phyloP scores from a whole-genome alignment of 2,113 vertebrate genomes.

The Chionis minor region DNA sequence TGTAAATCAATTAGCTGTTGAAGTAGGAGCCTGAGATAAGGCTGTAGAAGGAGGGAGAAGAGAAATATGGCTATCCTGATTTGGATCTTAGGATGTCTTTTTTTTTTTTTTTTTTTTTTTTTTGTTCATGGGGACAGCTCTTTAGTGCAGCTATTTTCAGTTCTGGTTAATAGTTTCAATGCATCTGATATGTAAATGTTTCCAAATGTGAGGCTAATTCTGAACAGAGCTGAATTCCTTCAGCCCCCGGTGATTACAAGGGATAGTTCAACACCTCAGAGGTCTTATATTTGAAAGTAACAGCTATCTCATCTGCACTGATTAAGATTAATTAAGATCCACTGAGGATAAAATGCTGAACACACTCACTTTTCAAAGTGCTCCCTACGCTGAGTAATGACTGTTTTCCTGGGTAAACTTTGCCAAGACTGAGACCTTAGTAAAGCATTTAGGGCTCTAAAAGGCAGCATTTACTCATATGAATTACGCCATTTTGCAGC shows the following conservation, averaged over 20 bases:
- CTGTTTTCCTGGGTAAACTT: conserved; percentile 31
- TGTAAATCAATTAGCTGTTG: conserved; percentile 13
- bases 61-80: neutral
- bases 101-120: no score
- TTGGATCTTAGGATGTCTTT: neutral
- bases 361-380: neutral
- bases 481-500: conserved; percentile 31
- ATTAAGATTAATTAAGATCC: conserved; percentile 29
- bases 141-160: neutral
- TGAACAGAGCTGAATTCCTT: neutral
- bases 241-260: neutral
- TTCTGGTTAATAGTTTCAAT: neutral
- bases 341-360: neutral
- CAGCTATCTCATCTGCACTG: neutral
- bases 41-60: neutral
- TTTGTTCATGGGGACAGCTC: neutral
- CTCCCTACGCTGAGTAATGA: neutral
- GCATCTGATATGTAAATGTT: neutral
- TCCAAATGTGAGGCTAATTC: neutral
- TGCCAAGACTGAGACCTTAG: neutral
- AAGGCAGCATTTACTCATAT: conserved; percentile 53
- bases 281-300: neutral
- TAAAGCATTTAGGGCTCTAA: conserved; percentile 29
- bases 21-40: neutral
- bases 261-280: neutral